These are phyloP conservation scores for Pollimyrus isidori DNA, from an alignment of 2,113 vertebrate species.

Conservation along the genomic window DNA sequence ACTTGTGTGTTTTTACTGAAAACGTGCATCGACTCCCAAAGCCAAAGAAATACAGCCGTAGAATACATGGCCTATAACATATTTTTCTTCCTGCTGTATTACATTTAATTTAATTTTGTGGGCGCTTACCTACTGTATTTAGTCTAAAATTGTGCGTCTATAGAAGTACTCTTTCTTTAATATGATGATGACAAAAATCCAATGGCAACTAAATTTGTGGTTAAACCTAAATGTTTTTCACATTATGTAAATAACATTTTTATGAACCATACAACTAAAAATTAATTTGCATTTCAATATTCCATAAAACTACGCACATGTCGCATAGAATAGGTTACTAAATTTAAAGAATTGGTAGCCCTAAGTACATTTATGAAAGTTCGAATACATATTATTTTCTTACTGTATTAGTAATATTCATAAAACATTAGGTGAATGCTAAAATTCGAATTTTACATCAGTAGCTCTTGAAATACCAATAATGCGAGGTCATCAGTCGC, in stretches of 20 bases:
- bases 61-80: conserved; percentile 18
- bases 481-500: not conserved
- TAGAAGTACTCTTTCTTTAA: not conserved
- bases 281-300: not conserved
- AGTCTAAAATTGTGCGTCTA: not conserved
- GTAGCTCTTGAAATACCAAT: not conserved
- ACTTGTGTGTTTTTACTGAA: conserved; percentile 56
- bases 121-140: not conserved
- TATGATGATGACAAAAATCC: not conserved
- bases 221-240: not conserved
- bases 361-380: not conserved
- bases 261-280: not conserved
- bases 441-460: not conserved
- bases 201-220: not conserved
- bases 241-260: not conserved
- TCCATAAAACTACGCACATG: not conserved
- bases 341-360: not conserved
- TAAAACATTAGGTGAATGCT: not conserved
- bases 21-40: conserved; percentile 42
- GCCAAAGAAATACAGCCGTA: conserved; percentile 53
- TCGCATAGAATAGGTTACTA: not conserved
- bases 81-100: not conserved
- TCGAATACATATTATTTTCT: not conserved
- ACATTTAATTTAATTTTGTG: not conserved
- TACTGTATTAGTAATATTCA: not conserved